Base-by-base conservation (phyloP, 2,113 vertebrate genomes). In the Salvelinus alpinus region DNA sequence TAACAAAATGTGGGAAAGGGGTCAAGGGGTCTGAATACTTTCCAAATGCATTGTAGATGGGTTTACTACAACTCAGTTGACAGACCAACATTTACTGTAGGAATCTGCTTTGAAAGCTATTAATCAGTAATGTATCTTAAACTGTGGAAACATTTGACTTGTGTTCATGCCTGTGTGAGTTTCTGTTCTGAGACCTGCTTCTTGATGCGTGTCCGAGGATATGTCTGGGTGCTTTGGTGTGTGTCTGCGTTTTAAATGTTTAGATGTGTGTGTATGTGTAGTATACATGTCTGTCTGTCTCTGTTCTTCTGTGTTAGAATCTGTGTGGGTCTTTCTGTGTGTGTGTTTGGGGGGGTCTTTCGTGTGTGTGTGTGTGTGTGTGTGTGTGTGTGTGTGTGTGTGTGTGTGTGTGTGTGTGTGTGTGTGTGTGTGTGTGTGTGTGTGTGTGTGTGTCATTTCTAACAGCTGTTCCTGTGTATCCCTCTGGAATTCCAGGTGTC, bases 401-500 rank as follows among this genome's bases (percentile, higher is more conserved):
- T 44, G 38, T 62, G 59, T 22, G 59, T 62, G 59, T 60, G 59
- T 1, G 48, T 74, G 64, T 24, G 24, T 24, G 24, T 11, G n/a
- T 60, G 57, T 4, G 16, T 4, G 4, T 20, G 3, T 18, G 18
- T 44, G 8, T 44, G 9, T 44, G 38, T 62, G 59, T 22, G 59
- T 62, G 59, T 60, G 59, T 1, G 48, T 74, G 64, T 20, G 22
- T 75, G 34, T 1, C 16, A 22, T 60, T 14, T 47, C 47, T 25
- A 72, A 66, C 70, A 65, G 20, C 29, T 75, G n/a, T 78, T 73
- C 48, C 44, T 54, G 29, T 57, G 1, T 48, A 22, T 48, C 57
- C 54, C 47, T 0, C 60, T 71, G 9, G 11, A 77, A 0, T 78
- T 82, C 0, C 91, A 99, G 97, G 97, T 77, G 91, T 96, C 11